A percentile compares a stretch with the other conserved stretches of the same genome.
These are phyloP conservation scores for Pinna nobilis DNA, from an alignment of 1,140 invertebrate species.

Conservation along the genomic window DNA sequence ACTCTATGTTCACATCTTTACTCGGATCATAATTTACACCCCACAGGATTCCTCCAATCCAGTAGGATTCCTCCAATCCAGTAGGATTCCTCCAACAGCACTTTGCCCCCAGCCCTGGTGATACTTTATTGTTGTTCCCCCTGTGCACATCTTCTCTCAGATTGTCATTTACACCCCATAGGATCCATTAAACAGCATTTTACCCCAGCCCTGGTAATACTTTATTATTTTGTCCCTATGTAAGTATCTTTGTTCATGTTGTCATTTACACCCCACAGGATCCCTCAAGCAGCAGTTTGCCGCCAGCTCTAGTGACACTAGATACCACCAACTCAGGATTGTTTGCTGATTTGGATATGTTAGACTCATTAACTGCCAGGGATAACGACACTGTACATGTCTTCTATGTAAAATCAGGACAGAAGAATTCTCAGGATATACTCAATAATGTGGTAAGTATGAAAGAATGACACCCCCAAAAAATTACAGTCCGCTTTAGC, in stretches of 20 bases:
- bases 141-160: too few relatives aligned
- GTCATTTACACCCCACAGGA: slow-evolving; percentile 58
- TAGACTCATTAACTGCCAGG: slow-evolving; percentile 88
- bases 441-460: slow-evolving; percentile 85
- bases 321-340: slow-evolving; percentile 85
- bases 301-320: slow-evolving; percentile 84
- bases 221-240: not conserved
- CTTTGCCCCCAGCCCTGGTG: too few relatives aligned
- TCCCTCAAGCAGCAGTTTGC: slow-evolving; percentile 69
- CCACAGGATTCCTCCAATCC: too few relatives aligned
- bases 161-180: too few relatives aligned
- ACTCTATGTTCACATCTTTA: too few relatives aligned
- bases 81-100: too few relatives aligned
- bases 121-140: too few relatives aligned
- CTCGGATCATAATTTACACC: too few relatives aligned
- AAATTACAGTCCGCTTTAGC: too few relatives aligned
- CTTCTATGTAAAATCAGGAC: slow-evolving; percentile 94
- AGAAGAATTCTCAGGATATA: slow-evolving; percentile 85
- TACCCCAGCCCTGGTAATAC: too few relatives aligned
- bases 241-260: not conserved
- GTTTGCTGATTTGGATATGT: slow-evolving; percentile 81
- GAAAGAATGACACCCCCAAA: not conserved
- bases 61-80: too few relatives aligned
- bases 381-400: slow-evolving; percentile 95
- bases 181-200: too few relatives aligned